Evolutionary conservation across 1,140 invertebrate species (phyloP).

Genomic region (Scaptodrosophila lebanonensis): DNA sequence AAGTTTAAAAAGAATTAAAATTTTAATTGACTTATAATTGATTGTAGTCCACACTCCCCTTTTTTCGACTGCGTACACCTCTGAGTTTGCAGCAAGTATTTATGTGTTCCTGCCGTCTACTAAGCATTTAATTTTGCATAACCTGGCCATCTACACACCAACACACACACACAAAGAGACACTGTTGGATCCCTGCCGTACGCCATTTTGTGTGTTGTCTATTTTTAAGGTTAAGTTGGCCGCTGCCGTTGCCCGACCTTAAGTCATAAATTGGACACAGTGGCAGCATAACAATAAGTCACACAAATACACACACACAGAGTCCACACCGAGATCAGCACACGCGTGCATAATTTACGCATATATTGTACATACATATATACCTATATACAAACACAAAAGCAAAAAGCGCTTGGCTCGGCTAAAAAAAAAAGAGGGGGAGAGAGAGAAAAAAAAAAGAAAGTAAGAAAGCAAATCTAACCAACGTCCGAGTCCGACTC

Average conservation of each 20-base stretch:
- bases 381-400: no score
- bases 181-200: not conserved
- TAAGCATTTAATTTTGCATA: conserved; percentile 16
- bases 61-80: no score
- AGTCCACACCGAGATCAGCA: conserved; percentile 15
- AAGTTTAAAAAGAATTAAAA: no score
- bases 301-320: conserved; percentile 29
- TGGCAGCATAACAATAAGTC: conserved; percentile 75
- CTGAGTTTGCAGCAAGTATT: conserved; percentile 30
- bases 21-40: no score
- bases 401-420: no score
- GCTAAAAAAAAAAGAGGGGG: no score
- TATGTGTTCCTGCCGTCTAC: conserved; percentile 37
- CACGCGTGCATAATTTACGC: conserved; percentile 41
- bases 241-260: conserved; percentile 41
- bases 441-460: no score
- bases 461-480: no score
- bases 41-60: no score
- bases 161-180: not conserved
- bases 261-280: conserved; percentile 71
- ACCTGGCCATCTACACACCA: not conserved
- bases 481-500: no score
- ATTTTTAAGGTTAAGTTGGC: conserved; percentile 47
- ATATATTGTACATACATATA: no score
- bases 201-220: conserved; percentile 28